Evolutionary conservation across 1,140 invertebrate species (phyloP).

Genomic region (Hyphantria cunea): DNA sequence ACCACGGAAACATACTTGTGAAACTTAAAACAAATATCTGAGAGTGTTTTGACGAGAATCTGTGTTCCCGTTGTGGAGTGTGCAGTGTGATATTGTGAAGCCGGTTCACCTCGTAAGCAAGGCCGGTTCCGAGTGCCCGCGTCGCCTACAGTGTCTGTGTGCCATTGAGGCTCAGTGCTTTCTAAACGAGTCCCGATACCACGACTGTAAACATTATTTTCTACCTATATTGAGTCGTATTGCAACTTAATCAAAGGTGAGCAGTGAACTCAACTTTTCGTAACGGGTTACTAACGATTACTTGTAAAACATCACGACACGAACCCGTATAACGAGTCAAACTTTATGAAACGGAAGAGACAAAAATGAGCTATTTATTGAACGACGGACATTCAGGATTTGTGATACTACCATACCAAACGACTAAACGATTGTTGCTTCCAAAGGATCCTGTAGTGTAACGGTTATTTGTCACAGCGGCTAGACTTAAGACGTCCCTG

Average conservation of each 20-base stretch:
- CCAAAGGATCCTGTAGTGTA: no score
- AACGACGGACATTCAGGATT: no score
- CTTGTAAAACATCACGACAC: no score
- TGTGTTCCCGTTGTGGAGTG: conserved; percentile 21
- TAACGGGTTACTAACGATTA: no score
- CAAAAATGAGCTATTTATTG: no score
- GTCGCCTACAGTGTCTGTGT: conserved; percentile 26
- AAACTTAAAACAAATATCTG: conserved; percentile 28
- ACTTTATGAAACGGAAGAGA: no score
- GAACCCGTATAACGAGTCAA: no score
- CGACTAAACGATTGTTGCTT: no score
- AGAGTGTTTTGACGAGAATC: neutral
- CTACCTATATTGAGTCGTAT: neutral
- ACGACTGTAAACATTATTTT: conserved; percentile 2
- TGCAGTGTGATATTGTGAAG: conserved; percentile 36
- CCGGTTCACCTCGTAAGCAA: conserved; percentile 41
- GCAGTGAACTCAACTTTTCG: neutral
- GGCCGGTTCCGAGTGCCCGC: conserved; percentile 33
- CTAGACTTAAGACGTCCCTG: no score
- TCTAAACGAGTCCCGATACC: conserved; percentile 41
- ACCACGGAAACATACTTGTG: conserved; percentile 27
- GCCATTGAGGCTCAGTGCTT: conserved; percentile 34
- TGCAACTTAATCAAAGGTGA: conserved; percentile 14
- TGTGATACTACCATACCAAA: no score
- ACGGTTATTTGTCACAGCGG: no score